These are phyloP conservation scores for Dufourea novaeangliae DNA, from an alignment of 1,140 invertebrate genomes.

Conservation along the genomic window DNA sequence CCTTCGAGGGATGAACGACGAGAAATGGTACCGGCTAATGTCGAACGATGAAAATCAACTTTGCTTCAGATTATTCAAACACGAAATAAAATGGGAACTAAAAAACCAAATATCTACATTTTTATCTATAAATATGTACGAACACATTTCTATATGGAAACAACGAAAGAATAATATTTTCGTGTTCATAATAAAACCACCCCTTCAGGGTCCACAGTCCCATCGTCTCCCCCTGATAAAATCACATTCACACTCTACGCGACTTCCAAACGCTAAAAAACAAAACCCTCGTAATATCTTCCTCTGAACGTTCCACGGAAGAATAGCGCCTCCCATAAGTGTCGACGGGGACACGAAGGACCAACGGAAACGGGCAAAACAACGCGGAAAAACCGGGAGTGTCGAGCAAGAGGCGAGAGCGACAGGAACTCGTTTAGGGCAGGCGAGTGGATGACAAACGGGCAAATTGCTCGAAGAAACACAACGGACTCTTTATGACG, in stretches of 20 bases:
- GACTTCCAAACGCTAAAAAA: no score
- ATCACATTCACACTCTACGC: no score
- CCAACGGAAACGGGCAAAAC: background rate
- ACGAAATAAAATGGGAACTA: background rate
- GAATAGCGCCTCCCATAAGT: background rate
- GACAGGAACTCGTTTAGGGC: background rate
- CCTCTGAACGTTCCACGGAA: no score
- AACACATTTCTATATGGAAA: no score
- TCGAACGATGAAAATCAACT: background rate
- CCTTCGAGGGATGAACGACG: background rate
- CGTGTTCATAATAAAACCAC: no score
- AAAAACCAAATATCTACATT: no score
- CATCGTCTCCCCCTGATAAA: no score
- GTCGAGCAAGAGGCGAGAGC: background rate
- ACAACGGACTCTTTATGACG: constrained; percentile 34
- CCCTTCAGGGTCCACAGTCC: no score
- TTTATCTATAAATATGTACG: no score
- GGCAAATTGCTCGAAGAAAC: constrained; percentile 39
- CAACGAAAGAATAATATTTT: no score
- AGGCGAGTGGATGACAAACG: constrained; percentile 25
- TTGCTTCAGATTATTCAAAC: background rate
- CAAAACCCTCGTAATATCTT: no score
- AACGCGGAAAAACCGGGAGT: background rate
- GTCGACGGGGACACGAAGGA: no score
- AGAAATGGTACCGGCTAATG: background rate